These are phyloP conservation scores for Trematomus loennbergii DNA, from an alignment of 2,113 vertebrate genomes.

Conservation along the genomic window DNA sequence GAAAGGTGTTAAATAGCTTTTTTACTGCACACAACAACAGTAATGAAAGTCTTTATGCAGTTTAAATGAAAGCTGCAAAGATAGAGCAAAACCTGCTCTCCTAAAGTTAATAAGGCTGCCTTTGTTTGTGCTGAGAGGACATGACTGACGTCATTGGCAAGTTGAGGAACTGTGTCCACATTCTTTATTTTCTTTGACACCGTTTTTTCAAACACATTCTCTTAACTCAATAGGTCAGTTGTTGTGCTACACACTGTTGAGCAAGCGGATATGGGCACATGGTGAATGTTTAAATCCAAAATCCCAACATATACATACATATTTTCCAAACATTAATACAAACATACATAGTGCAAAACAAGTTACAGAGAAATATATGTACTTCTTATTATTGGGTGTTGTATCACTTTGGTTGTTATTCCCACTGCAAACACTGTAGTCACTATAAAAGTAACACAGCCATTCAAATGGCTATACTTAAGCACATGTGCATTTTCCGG, in stretches of 20 bases:
- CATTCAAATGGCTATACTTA: not conserved
- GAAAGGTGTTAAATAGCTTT: conserved; percentile 36
- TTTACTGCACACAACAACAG: not conserved
- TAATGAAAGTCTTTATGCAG: not conserved
- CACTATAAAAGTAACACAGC: not conserved
- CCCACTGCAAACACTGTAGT: not conserved
- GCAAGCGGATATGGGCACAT: conserved; percentile 2
- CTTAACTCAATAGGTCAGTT: not conserved
- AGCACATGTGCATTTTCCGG: not conserved
- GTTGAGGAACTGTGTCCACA: conserved; percentile 4
- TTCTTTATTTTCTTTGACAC: conserved; percentile 10
- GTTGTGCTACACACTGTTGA: conserved; percentile 22
- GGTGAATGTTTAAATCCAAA: not conserved
- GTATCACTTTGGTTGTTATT: not conserved
- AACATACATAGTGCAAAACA: conserved; percentile 26
- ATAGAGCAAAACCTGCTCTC: conserved; percentile 17
- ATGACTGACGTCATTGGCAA: conserved; percentile 15
- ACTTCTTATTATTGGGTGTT: not conserved
- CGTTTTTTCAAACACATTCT: not conserved
- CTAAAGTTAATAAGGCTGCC: conserved; percentile 26
- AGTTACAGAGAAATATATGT: not conserved
- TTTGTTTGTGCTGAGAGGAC: conserved; percentile 29
- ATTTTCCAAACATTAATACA: not conserved
- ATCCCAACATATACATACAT: conserved; percentile 22
- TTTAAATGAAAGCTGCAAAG: conserved; percentile 5